Percentiles rank a stretch among this genome's conserved stretches.
Evolutionary conservation across 2,888 invertebrate genomes (phyloP).

Genomic region (Drosophila parthenogenetica): DNA sequence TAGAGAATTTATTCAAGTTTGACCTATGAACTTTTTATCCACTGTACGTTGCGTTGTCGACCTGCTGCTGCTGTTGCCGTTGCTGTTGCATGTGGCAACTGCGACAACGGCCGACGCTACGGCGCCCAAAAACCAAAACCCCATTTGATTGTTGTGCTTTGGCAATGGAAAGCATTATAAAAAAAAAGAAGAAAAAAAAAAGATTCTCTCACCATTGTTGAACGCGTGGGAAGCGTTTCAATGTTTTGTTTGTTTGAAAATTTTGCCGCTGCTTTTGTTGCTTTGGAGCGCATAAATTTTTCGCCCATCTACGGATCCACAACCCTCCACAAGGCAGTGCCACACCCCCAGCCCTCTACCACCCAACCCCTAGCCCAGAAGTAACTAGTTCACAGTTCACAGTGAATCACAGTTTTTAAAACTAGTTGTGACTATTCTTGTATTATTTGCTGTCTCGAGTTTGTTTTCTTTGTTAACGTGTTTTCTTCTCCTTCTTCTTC

Average conservation of each 20-base stretch:
- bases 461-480: neutral
- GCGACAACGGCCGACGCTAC: conserved; percentile 56
- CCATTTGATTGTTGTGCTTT: conserved; percentile 53
- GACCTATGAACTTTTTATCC: conserved; percentile 12
- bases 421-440: conserved; percentile 23
- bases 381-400: neutral
- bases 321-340: neutral
- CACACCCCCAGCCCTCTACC: neutral
- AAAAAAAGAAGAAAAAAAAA: neutral
- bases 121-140: conserved; percentile 33
- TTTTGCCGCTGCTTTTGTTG: conserved; percentile 44
- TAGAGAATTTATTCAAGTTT: neutral
- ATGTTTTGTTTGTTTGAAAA: conserved; percentile 65
- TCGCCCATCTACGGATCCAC: conserved; percentile 36
- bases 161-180: conserved; percentile 69
- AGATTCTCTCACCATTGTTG: conserved; percentile 76
- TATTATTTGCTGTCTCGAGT: conserved; percentile 4
- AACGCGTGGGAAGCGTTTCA: conserved; percentile 74
- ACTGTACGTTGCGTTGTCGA: conserved; percentile 32
- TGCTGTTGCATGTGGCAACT: conserved; percentile 68
- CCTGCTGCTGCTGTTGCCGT: conserved; percentile 36
- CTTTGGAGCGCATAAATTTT: conserved; percentile 47
- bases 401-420: conserved; percentile 47
- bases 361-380: neutral
- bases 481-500: neutral